Base-by-base conservation (phyloP, 1,140 invertebrate genomes). In the Venustaconcha ellipsiformis region DNA sequence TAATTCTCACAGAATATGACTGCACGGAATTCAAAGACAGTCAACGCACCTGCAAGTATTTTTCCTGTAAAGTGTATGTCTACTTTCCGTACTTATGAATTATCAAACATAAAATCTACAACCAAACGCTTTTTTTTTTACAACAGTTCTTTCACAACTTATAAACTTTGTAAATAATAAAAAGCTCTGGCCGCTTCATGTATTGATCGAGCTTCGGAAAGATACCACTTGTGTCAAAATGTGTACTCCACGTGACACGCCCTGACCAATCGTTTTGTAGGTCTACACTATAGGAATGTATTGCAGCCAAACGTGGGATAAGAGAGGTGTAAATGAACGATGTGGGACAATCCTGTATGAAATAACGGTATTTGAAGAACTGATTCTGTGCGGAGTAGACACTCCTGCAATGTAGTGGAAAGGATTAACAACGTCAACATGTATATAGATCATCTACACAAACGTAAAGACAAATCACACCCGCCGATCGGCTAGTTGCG, bases 261-360 rank as follows among this genome's bases (percentile, higher is more conserved):
- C 5, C 68, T 17, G 64, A 30, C 75, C 75, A 77, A 77, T 77
- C 64, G 72, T 59, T 57, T 18, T 17, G 23, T n/a, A 23, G 57
- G 60, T 77, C 62, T 70, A 72, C 64, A 72, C 65, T 77, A 77
- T 77, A 77, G 75, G 75, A 77, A 77, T 77, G 75, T 77, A 72
- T 77, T 70, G 65, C 72, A 77, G 70, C 72, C 23, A 30, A 77
- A 77, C 63, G 75, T 77, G 75, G 72, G 75, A 59, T 66, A 72
- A 77, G 72, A 70, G 72, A 70, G 75, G 72, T 77, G 72, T 57
- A 69, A 76, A n/a, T 71, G 37, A 11, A 74, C 70, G 72, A 77
- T 77, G 56, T 69, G 64, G 67, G 67, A 59, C 15, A 30, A 14
- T 13, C 20, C 8, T n/a, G 64, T 17, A 6, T 30, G 18, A 30